Conservation (phyloP, 2,888 invertebrate genomes). For the Pelosia muscerda region DNA sequence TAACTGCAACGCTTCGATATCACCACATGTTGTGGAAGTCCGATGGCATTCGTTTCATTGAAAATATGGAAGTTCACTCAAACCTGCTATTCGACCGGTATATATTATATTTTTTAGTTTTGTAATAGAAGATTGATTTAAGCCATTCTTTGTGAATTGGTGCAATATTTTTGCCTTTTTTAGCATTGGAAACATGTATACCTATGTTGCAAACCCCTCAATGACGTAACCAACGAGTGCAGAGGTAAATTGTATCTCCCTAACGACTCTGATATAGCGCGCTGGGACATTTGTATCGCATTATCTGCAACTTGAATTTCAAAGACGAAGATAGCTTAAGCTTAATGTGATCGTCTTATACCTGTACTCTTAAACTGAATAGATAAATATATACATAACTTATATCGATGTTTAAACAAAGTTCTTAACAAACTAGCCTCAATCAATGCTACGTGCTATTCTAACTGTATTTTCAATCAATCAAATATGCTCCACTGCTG, state of each 20-base stretch:
- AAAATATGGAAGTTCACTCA: too few relatives aligned
- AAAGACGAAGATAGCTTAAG: slow-evolving; percentile 13
- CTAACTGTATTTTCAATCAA: too few relatives aligned
- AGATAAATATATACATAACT: background rate
- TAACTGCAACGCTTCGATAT: too few relatives aligned
- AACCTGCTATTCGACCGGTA: too few relatives aligned
- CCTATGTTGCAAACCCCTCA: slow-evolving; percentile 37
- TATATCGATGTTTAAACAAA: too few relatives aligned
- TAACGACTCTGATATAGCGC: slow-evolving; percentile 43
- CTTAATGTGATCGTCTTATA: background rate
- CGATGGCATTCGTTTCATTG: too few relatives aligned
- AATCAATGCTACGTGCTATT: too few relatives aligned
- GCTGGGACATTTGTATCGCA: slow-evolving; percentile 38
- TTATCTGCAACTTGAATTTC: slow-evolving; percentile 34
- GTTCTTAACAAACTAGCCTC: too few relatives aligned
- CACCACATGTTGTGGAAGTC: too few relatives aligned
- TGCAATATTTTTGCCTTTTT: slow-evolving; percentile 26
- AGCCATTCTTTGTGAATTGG: background rate
- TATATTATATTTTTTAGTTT: background rate
- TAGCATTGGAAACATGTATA: too few relatives aligned
- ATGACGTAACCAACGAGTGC: slow-evolving; percentile 43
- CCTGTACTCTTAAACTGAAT: background rate
- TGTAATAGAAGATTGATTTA: background rate
- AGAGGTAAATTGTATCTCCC: slow-evolving; percentile 50
- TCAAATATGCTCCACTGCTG: too few relatives aligned